Evolutionary conservation across 2,113 vertebrate genomes (phyloP).

Genomic region (Variabilichromis moorii): DNA sequence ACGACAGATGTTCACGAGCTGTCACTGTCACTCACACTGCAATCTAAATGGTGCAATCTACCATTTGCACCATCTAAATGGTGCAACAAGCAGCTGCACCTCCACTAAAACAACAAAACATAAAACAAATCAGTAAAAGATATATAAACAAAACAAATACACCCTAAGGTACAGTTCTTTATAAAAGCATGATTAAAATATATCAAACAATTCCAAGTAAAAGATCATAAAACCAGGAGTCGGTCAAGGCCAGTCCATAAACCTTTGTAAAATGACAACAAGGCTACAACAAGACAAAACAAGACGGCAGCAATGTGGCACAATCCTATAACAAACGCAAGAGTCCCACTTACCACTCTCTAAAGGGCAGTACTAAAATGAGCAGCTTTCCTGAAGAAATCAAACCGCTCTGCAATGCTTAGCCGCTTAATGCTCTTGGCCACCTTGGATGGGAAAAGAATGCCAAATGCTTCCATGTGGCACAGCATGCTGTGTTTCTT

Average conservation of each 20-base stretch:
- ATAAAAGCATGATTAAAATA: neutral
- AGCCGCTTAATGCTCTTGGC: neutral
- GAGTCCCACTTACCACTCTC: neutral
- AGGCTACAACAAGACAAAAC: neutral
- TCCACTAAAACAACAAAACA: neutral
- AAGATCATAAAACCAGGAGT: neutral
- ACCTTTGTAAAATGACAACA: neutral
- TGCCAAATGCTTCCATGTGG: neutral
- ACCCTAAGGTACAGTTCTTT: neutral
- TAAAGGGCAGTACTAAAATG: neutral
- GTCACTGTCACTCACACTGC: neutral
- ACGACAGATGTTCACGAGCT: neutral
- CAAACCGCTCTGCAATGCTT: neutral
- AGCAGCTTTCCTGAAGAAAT: neutral
- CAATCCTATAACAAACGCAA: neutral
- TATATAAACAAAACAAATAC: neutral
- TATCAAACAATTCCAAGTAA: neutral
- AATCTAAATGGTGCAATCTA: neutral
- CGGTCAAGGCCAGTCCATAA: neutral
- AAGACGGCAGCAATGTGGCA: neutral
- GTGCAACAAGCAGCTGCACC: neutral
- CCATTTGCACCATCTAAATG: neutral
- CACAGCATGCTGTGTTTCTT: neutral
- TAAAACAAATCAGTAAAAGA: neutral
- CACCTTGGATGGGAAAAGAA: neutral